Evolutionary conservation across 2,888 invertebrate genomes (phyloP).

Genomic region (Hypercompe scribonia): DNA sequence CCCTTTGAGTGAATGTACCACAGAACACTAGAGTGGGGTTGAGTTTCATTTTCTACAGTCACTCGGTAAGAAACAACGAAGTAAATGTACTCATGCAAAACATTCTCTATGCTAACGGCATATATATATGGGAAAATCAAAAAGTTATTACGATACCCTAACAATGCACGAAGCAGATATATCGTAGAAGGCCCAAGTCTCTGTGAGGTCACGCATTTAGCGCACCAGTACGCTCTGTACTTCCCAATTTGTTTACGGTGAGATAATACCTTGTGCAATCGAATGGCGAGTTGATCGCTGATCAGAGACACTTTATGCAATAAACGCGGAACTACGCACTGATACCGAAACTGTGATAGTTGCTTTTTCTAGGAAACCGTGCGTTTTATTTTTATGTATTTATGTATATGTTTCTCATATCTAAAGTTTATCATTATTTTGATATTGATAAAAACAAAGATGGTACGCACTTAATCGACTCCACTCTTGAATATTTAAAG

Average conservation of each 20-base stretch:
- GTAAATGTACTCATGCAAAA: no score
- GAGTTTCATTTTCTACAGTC: no score
- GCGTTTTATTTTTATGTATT: neutral
- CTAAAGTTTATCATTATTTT: neutral
- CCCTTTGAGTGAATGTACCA: no score
- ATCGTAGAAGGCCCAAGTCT: neutral
- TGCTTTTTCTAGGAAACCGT: neutral
- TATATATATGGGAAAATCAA: no score
- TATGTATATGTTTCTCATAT: neutral
- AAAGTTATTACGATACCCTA: neutral
- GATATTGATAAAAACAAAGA: no score
- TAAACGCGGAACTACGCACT: slow-evolving; percentile 51
- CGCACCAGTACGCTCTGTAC: slow-evolving; percentile 19
- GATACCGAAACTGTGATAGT: slow-evolving; percentile 29
- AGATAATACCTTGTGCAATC: slow-evolving; percentile 54
- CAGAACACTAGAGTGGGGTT: no score
- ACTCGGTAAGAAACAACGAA: no score
- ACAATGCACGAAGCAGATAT: neutral
- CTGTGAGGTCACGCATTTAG: neutral
- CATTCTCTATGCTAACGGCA: no score
- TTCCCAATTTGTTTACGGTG: slow-evolving; percentile 52
- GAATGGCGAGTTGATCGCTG: slow-evolving; percentile 12
- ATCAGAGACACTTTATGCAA: slow-evolving; percentile 56
- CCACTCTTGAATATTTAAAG: neutral
- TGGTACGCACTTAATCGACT: neutral